phyloP scores from a whole-genome alignment of 64 coral and sea anemone genomes.

The Actinia tenebrosa region DNA sequence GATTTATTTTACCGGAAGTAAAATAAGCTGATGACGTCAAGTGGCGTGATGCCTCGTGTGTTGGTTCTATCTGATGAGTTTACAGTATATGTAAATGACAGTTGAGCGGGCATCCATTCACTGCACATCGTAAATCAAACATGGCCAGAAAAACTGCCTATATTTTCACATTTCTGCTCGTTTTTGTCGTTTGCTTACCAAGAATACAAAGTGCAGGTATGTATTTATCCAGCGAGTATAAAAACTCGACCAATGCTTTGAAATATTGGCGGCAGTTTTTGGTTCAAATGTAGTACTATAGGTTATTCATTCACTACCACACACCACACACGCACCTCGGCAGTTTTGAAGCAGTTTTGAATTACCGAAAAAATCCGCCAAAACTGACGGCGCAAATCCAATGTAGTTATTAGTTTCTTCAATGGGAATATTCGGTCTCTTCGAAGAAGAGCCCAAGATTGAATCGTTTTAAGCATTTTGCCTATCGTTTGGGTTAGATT shows the following conservation, averaged over 20 bases:
- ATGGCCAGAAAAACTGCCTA: background rate
- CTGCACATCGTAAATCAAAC: background rate
- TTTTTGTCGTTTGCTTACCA: background rate
- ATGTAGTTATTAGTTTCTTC: background rate
- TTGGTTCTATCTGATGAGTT: too few species aligned
- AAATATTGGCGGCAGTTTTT: background rate
- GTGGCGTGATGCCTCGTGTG: slow-evolving; percentile 33
- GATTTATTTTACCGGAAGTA: slow-evolving; percentile 15
- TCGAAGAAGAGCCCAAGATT: background rate
- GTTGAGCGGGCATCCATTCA: slow-evolving; percentile 10
- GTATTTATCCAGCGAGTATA: background rate
- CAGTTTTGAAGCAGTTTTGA: slow-evolving; percentile 14
- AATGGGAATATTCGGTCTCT: background rate
- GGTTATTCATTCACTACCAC: background rate
- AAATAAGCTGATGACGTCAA: slow-evolving; percentile 17
- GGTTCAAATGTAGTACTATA: slow-evolving; percentile 6
- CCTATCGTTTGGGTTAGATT: background rate
- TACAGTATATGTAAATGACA: slow-evolving; percentile 5
- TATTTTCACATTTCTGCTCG: background rate
- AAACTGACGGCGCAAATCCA: background rate
- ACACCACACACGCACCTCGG: background rate
- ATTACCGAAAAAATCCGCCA: slow-evolving; percentile 19
- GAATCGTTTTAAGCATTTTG: background rate
- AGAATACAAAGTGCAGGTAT: slow-evolving; percentile 14
- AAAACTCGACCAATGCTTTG: background rate